Base-by-base conservation (phyloP, 2,888 invertebrate genomes). In the Belgica antarctica region DNA sequence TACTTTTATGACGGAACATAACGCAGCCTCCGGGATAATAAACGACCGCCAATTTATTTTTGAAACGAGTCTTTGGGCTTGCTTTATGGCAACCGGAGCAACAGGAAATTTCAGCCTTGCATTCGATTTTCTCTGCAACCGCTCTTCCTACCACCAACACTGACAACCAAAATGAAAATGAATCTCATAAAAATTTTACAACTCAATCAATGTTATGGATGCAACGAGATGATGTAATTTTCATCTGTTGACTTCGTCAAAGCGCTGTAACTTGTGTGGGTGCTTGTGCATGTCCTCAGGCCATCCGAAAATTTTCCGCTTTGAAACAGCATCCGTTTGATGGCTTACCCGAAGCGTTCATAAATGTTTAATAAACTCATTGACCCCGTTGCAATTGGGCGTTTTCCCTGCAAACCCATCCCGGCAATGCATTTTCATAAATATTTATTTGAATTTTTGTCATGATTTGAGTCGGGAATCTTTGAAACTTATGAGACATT, bases 161-260 rank as follows among this genome's bases (percentile, higher is more conserved):
- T 12, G 7, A 8, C 12, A 5, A 7, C 4, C 4, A 3, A 46
- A 46, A 63, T 63, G 63, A 63, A 62, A 62, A 31, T 31, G 46
- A 25, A 22, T 52, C 34, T 68, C 68, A 68, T 68, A 52, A 68
- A 68, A 68, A 22, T 47, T 68, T 68, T 57, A 68, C 52, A 68
- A 28, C 57, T 31, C 68, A 68, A 68, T 68, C 68, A 68, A 68
- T 68, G 52, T 68, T 34, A 65, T 46, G 52, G 52, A n/a, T 22
- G 41, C 2, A 41, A 2, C 2, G 36, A 63, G 34, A 46, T 15
- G 27, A 22, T 2, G n/a, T 2, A 15, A 52, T 2, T 15, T 52
- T 52, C 24, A 22, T 52, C 24, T 52, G 52, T 52, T 52, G 52
- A 24, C 52, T 52, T 22, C 52, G 12, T 34, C 7, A 34, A 34